Base-by-base conservation (phyloP, 2,797 vertebrate genomes). In the Esox masquinongy region DNA sequence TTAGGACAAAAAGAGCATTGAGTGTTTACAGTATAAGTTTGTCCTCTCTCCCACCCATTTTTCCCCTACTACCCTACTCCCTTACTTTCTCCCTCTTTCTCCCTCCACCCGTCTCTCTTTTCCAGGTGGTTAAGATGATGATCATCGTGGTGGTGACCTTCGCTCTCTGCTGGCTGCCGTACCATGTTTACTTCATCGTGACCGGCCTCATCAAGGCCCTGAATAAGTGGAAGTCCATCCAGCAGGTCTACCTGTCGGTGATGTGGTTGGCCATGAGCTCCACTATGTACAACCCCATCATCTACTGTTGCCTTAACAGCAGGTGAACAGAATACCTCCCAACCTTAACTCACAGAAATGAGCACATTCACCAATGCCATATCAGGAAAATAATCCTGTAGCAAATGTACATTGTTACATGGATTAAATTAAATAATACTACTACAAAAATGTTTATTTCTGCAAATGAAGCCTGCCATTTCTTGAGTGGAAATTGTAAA, bases 111-210 rank as follows among this genome's bases (percentile, higher is more conserved):
- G 56, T 51, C 51, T 77, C 5, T 76, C 79, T 77, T 72, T 85
- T 75, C 7, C 90, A 99, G 98, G 97, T 99, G 83, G 98, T 99
- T 79, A 99, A 99, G 93, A 99, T 99, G 98, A 99, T 99, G 98
- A 97, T 99, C 78, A 95, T 99, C 1, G 98, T 99, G 0, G 97
- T 99, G 82, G 90, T 97, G 90, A 98, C 96, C 67, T 99, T 99
- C 88, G 97, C 97, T 5, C 85, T 97, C 86, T 99, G 97, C 91
- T 99, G 98, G 98, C 92, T 99, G 80, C 98, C 98, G 12, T 99
- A 97, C 76, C 98, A 99, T 49, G 73, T 97, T 86, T 99, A 97
- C 87, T 99, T 99, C 91, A 95, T 99, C 16, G 90, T 95, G 81
- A 96, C 93, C 1, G 97, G 96, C 0, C 91, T 98, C 74, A 95